phyloP scores from a whole-genome alignment of 2,888 invertebrate genomes.

The Melinaea menophilus region DNA sequence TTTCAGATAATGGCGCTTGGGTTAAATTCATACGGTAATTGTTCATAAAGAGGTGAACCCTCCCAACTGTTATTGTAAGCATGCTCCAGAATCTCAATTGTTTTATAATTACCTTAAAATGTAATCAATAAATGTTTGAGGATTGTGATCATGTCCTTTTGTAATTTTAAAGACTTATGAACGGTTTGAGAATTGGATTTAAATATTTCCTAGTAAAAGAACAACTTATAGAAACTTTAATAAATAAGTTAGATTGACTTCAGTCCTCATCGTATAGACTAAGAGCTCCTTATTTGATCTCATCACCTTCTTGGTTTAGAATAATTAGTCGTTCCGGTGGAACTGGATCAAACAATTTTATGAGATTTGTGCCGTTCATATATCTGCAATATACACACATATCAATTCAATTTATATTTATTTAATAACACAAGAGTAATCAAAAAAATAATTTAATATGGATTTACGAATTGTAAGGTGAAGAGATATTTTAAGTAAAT shows the following conservation, averaged over 20 bases:
- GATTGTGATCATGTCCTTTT: constrained; percentile 23
- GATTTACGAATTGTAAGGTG: too few species aligned
- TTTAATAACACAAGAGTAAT: too few species aligned
- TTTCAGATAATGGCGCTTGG: constrained; percentile 2
- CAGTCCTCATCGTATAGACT: too few species aligned
- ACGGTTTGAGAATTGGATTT: neutral
- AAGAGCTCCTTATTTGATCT: constrained; percentile 81
- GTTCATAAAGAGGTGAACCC: constrained; percentile 4
- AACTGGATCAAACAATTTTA: constrained; percentile 69
- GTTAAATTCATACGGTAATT: constrained; percentile 19
- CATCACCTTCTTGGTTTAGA: constrained; percentile 83
- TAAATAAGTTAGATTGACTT: constrained; percentile 77
- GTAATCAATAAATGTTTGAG: constrained; percentile 1
- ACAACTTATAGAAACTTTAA: neutral
- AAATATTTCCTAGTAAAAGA: neutral
- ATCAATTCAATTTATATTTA: too few species aligned
- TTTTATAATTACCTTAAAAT: constrained; percentile 2
- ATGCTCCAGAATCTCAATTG: constrained; percentile 1
- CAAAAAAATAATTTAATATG: too few species aligned
- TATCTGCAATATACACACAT: neutral
- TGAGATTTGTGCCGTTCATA: neutral
- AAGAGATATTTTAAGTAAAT: too few species aligned
- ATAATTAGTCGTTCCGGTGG: constrained; percentile 86
- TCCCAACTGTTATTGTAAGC: constrained; percentile 2
- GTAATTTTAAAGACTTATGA: neutral